Conservation (phyloP, 2,113 vertebrate species). For the Copsychus sechellarum region DNA sequence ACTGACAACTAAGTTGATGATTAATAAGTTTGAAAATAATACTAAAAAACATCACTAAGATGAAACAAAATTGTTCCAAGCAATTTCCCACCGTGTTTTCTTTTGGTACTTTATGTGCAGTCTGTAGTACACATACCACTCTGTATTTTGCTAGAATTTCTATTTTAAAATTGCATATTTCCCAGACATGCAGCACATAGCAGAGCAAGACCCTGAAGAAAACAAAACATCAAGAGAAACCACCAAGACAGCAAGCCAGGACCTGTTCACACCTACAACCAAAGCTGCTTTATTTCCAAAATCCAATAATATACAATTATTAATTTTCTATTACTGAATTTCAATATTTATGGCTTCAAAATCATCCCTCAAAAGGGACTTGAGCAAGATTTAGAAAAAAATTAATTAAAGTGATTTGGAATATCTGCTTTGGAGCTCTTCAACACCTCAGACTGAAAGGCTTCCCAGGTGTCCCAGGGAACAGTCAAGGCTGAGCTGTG, state of each 20-base stretch:
- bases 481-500: background rate
- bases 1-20: slow-evolving; percentile 1
- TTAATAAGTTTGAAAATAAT: slow-evolving; percentile 23
- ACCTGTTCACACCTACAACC: background rate
- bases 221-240: background rate
- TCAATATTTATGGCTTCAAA: background rate
- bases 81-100: background rate
- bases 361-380: background rate
- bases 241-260: background rate
- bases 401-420: background rate
- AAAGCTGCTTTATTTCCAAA: background rate
- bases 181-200: background rate
- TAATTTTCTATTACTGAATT: background rate
- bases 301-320: background rate
- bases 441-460: background rate
- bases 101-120: background rate
- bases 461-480: background rate
- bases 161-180: background rate
- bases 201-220: background rate
- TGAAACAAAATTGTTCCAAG: background rate
- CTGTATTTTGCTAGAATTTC: background rate
- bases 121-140: background rate
- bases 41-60: background rate
- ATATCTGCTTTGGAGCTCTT: background rate
- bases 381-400: background rate